Percentiles rank a stretch among this genome's conserved stretches.
Evolutionary conservation across 2,888 invertebrate species (phyloP).

Genomic region (Tenthredo scrophulariae): DNA sequence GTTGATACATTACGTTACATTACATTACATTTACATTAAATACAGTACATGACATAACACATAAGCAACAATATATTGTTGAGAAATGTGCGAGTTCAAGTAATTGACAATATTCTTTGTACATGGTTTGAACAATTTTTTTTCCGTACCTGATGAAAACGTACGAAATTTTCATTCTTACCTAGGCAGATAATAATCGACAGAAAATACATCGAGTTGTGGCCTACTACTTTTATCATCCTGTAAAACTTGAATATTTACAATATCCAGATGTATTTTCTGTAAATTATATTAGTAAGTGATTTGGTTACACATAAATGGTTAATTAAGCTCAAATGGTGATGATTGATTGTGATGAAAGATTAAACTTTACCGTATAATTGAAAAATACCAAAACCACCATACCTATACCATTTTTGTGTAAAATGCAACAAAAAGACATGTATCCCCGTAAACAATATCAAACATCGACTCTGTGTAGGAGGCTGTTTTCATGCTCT

Average conservation of each 20-base stretch:
- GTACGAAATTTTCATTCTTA: not conserved
- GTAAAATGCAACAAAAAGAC: conserved; percentile 8
- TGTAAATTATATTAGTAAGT: not conserved
- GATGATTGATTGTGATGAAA: conserved; percentile 44
- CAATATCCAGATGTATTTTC: conserved; percentile 4
- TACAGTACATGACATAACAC: not conserved
- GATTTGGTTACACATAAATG: conserved; percentile 28
- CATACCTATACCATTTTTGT: conserved; percentile 44
- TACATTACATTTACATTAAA: not conserved
- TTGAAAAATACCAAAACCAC: conserved; percentile 30
- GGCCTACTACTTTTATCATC: not conserved
- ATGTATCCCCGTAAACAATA: conserved; percentile 34
- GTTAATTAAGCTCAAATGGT: conserved; percentile 39
- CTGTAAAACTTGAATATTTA: not conserved
- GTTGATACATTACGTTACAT: conserved; percentile 26
- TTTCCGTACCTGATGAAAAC: conserved; percentile 4
- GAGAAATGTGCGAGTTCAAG: not conserved
- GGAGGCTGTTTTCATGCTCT: conserved; percentile 15
- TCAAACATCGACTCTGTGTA: conserved; percentile 21
- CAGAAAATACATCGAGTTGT: conserved; percentile 23
- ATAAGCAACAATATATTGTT: not conserved
- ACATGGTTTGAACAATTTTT: not conserved
- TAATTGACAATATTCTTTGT: not conserved
- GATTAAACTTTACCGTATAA: conserved; percentile 23
- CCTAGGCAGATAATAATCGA: not conserved